Evolutionary conservation across 1,140 invertebrate species (phyloP).

Genomic region (Bombus vancouverensis): DNA sequence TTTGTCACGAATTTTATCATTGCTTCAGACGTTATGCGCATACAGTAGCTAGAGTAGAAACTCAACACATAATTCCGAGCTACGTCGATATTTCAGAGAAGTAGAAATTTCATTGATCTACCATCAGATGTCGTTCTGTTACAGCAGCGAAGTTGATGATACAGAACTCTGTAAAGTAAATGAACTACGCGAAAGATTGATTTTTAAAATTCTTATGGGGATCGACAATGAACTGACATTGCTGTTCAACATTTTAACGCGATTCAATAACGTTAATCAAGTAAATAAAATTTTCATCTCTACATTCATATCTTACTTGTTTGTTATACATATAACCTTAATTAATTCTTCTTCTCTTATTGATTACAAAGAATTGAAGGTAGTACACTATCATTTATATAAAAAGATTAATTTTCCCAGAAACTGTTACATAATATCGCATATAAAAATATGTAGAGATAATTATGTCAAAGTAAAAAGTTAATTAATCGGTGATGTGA

Average conservation of each 20-base stretch:
- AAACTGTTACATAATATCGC: background rate
- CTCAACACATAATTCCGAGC: background rate
- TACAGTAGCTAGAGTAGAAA: background rate
- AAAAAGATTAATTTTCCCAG: background rate
- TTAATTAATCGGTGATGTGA: background rate
- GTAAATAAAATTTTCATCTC: slow-evolving; percentile 52
- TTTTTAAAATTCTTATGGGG: slow-evolving; percentile 70
- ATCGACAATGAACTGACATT: slow-evolving; percentile 69
- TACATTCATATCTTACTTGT: background rate
- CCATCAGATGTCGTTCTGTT: slow-evolving; percentile 53
- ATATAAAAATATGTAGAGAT: background rate
- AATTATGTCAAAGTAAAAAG: background rate
- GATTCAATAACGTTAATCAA: slow-evolving; percentile 66
- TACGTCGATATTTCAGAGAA: background rate
- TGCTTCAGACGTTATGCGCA: background rate
- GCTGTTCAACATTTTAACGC: slow-evolving; percentile 48
- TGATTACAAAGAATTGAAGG: background rate
- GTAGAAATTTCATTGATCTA: background rate
- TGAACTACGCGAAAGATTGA: slow-evolving; percentile 63
- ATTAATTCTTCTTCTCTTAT: background rate
- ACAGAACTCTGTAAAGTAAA: slow-evolving; percentile 67
- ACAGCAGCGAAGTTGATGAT: slow-evolving; percentile 69
- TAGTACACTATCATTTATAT: background rate
- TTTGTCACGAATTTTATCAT: background rate
- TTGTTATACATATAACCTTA: background rate